These are phyloP conservation scores for Oryzaephilus surinamensis DNA, from an alignment of 1,140 invertebrate genomes.

Conservation along the genomic window DNA sequence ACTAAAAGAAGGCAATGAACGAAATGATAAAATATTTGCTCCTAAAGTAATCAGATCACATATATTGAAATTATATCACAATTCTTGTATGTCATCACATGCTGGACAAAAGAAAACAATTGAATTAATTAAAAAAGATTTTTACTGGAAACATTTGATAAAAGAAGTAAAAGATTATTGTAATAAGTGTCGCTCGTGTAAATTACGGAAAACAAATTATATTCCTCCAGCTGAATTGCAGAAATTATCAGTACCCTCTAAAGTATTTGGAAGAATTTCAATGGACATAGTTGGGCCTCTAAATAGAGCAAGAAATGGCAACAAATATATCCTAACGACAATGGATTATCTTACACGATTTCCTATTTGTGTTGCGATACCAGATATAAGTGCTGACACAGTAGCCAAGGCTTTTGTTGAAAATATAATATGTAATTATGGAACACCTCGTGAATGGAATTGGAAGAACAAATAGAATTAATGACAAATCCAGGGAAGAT, in stretches of 20 bases:
- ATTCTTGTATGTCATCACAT: background rate
- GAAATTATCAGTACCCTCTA: background rate
- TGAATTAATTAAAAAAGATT: background rate
- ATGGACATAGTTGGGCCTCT: slow-evolving; percentile 1
- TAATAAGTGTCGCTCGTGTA: background rate
- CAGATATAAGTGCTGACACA: background rate
- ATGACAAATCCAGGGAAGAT: no score
- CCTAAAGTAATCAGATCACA: background rate
- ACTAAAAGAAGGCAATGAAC: background rate
- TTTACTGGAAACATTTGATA: background rate
- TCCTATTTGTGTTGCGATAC: background rate
- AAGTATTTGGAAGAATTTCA: background rate
- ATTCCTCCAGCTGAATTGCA: background rate
- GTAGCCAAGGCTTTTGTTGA: background rate
- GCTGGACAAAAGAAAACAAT: background rate
- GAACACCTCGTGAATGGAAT: no score
- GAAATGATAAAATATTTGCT: background rate
- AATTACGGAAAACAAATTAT: background rate
- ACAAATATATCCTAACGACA: background rate
- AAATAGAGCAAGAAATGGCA: background rate
- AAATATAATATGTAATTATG: no score
- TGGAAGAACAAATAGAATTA: no score
- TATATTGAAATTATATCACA: background rate
- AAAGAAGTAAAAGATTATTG: background rate
- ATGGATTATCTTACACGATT: background rate